Conservation (phyloP, 1,140 invertebrate species). For the Palaemon carinicauda region DNA sequence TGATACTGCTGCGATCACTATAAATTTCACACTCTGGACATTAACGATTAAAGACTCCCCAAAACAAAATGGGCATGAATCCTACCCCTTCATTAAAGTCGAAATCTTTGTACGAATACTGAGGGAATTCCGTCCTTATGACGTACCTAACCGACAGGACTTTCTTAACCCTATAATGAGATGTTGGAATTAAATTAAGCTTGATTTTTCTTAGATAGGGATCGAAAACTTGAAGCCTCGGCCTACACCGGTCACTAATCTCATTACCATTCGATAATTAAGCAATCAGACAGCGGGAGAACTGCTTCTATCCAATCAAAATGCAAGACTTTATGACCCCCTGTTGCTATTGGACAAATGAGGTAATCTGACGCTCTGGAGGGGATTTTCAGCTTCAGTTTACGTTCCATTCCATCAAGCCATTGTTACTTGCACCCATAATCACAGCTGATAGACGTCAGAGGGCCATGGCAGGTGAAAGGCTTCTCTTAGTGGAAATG, state of each 20-base stretch:
- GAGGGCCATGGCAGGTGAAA: too few relatives aligned
- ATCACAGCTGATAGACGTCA: too few relatives aligned
- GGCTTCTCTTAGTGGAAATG: too few relatives aligned
- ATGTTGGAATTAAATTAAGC: constrained; percentile 23
- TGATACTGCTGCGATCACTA: constrained; percentile 28
- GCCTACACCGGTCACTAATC: constrained; percentile 6
- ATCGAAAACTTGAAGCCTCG: neutral
- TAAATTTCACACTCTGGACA: neutral
- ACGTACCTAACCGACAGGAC: neutral
- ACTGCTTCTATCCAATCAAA: neutral
- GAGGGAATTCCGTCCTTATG: neutral
- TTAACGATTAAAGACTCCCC: constrained; percentile 8
- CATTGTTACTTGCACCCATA: too few relatives aligned
- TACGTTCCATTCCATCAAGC: too few relatives aligned
- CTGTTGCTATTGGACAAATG: constrained; percentile 12
- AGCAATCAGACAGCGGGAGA: constrained; percentile 7
- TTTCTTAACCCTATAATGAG: constrained; percentile 5
- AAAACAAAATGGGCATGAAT: neutral
- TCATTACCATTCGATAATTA: constrained; percentile 23
- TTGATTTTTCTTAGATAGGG: constrained; percentile 10
- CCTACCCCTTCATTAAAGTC: too few relatives aligned
- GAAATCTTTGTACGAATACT: neutral
- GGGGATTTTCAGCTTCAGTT: neutral
- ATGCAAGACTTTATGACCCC: constrained; percentile 3
- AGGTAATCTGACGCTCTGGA: neutral